Base-by-base conservation (phyloP, 2,113 vertebrate species). In the Pipra filicauda region DNA sequence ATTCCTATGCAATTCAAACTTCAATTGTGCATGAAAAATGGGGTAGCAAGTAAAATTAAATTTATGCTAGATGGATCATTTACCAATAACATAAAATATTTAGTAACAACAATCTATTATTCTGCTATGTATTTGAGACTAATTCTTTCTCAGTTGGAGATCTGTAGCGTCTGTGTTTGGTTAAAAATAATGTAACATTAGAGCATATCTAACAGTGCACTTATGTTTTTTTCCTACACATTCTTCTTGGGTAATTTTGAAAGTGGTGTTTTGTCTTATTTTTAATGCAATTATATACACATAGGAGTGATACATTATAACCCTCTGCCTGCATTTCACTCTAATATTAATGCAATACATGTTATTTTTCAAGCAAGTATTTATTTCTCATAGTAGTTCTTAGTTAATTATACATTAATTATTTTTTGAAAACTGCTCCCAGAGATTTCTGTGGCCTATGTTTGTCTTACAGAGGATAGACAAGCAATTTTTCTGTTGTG, bases 11-110 rank as follows among this genome's bases (percentile, higher is more conserved):
- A 87, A 93, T 94, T 94, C 71, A 89, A 67, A 97, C 86, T 96
- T 96, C 93, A 97, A 74, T 96, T 91, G 95, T 95, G 87, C 95
- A 96, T 97, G 96, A 96, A 94, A 97, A 95, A 69, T 31, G 52
- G 64, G n/a, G 52, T 48, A 86, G 76, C 75, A 52, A 91, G 85
- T 96, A 89, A 91, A 96, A 94, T 86, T 94, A 85, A 91, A 97
- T 97, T 69, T 77, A 77, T 95, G 55, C 74, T 94, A 89, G 73
- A 96, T 90, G 93, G 89, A 87, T 93, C 82, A 52, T 86, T 91
- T 94, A 82, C 80, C 74, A 91, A 26, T 95, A 72, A 59, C 64
- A 96, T 95, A 85, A 97, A 97, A 93, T 96, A 93, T 96, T 96
- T 95, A 96, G 82, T 90, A 96, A 91, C 78, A 96, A 94, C 84